phyloP scores from a whole-genome alignment of 1,140 invertebrate species.

The Anastatus disparis region DNA sequence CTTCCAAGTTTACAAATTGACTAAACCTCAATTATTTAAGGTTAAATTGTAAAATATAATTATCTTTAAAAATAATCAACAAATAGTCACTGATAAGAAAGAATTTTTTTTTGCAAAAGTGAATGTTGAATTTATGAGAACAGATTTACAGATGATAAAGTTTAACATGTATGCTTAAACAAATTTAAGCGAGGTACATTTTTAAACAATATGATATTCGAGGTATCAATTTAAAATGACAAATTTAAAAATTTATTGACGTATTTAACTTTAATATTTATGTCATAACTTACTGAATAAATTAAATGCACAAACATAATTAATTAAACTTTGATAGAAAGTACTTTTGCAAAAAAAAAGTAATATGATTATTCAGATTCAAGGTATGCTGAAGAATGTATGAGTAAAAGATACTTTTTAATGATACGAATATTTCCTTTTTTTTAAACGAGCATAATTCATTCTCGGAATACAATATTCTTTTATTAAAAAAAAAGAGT shows the following conservation, averaged over 20 bases:
- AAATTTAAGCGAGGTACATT: neutral
- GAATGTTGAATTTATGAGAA: neutral
- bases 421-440: too few species aligned
- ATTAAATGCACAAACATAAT: too few species aligned
- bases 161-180: neutral
- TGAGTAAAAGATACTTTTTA: too few species aligned
- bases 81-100: neutral
- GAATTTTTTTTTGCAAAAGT: neutral
- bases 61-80: neutral
- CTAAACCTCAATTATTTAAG: neutral
- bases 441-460: too few species aligned
- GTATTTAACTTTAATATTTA: slow-evolving; percentile 8
- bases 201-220: neutral
- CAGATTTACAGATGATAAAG: neutral
- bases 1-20: too few species aligned
- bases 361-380: too few species aligned
- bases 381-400: too few species aligned
- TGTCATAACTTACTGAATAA: neutral
- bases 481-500: too few species aligned
- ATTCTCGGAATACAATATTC: too few species aligned
- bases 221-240: neutral
- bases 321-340: too few species aligned
- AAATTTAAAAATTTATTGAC: neutral
- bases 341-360: too few species aligned
- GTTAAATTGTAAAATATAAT: slow-evolving; percentile 2